phyloP scores from a whole-genome alignment of 2,888 invertebrate genomes.

The Nomada lathburiana region DNA sequence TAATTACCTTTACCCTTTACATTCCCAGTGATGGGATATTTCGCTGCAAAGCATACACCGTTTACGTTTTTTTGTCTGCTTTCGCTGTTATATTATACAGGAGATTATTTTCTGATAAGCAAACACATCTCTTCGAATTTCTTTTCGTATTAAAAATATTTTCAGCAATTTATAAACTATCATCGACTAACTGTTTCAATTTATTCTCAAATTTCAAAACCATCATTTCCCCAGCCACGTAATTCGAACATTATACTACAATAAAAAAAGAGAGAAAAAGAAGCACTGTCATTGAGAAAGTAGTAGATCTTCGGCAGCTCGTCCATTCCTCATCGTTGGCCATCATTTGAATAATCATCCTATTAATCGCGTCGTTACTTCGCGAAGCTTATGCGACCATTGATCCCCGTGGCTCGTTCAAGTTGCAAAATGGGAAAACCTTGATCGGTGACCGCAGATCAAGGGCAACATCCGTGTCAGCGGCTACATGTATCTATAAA shows the following conservation, averaged over 20 bases:
- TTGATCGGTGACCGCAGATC: background rate
- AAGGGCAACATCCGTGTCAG: conserved; percentile 36
- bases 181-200: background rate
- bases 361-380: background rate
- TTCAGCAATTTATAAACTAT: background rate
- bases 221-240: background rate
- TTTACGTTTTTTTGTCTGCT: conserved; percentile 6
- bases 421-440: conserved; percentile 3
- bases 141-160: background rate
- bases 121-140: background rate
- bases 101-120: background rate
- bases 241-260: background rate
- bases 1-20: background rate
- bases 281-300: too few relatives aligned
- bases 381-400: background rate
- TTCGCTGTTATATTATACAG: conserved; percentile 12
- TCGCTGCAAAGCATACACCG: background rate
- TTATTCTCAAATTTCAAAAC: background rate
- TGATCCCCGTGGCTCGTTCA: background rate
- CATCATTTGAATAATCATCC: background rate
- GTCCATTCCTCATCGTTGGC: too few relatives aligned
- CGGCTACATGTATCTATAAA: background rate
- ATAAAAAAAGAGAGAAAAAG: background rate
- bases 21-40: background rate
- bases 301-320: too few relatives aligned